phyloP scores from a whole-genome alignment of 1,140 invertebrate species.

The Euwallacea similis region DNA sequence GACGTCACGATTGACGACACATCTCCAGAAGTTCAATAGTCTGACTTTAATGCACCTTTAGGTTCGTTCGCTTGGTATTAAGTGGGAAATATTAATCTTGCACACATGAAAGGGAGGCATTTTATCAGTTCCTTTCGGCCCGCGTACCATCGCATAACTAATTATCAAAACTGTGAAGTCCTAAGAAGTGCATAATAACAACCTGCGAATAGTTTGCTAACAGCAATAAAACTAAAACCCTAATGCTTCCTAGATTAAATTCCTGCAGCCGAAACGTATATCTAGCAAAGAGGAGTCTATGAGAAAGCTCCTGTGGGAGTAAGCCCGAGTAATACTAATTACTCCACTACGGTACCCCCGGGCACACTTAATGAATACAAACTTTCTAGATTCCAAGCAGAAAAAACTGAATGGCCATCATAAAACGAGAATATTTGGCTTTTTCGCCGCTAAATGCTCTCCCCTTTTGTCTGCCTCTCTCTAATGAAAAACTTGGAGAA shows the following conservation, averaged over 20 bases:
- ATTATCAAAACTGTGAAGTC: too few species aligned
- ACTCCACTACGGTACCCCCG: conserved; percentile 32
- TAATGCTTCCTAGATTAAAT: conserved; percentile 4
- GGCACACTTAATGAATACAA: conserved; percentile 39
- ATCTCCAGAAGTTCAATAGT: too few species aligned
- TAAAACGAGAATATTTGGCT: conserved; percentile 37
- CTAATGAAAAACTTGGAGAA: conserved; percentile 33
- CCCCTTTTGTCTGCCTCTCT: conserved; percentile 23
- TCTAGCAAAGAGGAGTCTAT: conserved; percentile 5
- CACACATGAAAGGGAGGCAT: too few species aligned
- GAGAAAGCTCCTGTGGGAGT: conserved; percentile 1
- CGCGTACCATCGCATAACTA: too few species aligned
- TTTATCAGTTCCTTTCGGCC: too few species aligned
- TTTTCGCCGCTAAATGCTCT: conserved; percentile 35
- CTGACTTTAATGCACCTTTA: too few species aligned
- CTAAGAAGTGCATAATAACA: too few species aligned
- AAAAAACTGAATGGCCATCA: conserved; percentile 32
- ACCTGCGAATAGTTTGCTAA: background rate
- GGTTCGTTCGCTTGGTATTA: too few species aligned
- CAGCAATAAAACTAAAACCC: background rate
- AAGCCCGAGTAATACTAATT: conserved; percentile 35
- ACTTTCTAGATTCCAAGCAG: conserved; percentile 22
- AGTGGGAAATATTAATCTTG: background rate
- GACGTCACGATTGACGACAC: too few species aligned
- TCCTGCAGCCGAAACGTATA: conserved; percentile 1